Evolutionary conservation across 2,797 vertebrate genomes (phyloP).

Genomic region (Propithecus perrieri): DNA sequence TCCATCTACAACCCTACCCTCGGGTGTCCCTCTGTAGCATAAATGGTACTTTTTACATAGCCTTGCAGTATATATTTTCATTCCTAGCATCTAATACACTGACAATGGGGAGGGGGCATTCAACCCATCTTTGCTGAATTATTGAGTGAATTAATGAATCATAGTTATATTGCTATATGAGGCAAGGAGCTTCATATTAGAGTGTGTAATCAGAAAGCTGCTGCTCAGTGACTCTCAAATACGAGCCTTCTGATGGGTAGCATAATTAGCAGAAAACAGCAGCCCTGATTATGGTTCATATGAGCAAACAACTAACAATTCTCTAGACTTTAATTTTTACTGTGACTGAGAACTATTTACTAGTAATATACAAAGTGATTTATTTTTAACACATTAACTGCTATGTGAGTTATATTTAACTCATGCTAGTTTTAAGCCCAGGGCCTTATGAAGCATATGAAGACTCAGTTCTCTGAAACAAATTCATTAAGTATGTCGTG

Average conservation of each 20-base stretch:
- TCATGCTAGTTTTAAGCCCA: too few relatives aligned
- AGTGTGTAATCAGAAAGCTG: background rate
- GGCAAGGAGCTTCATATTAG: background rate
- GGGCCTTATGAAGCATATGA: too few relatives aligned
- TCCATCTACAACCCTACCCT: background rate
- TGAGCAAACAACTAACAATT: background rate
- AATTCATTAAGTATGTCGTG: too few relatives aligned
- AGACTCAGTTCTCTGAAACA: too few relatives aligned
- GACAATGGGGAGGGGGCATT: background rate
- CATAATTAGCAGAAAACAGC: background rate
- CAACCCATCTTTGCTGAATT: background rate
- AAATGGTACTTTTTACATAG: background rate
- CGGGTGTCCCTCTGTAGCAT: background rate
- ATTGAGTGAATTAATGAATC: background rate
- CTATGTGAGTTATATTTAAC: too few relatives aligned
- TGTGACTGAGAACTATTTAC: background rate
- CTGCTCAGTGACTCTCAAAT: background rate
- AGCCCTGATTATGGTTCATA: background rate
- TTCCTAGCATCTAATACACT: background rate
- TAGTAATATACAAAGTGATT: background rate
- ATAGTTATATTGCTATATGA: background rate
- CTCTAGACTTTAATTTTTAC: slow-evolving; percentile 19
- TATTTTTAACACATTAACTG: background rate
- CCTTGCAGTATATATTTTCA: background rate
- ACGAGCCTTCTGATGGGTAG: background rate